Evolutionary conservation across 2,113 vertebrate genomes (phyloP).

Genomic region (Hirundichthys speculiger): DNA sequence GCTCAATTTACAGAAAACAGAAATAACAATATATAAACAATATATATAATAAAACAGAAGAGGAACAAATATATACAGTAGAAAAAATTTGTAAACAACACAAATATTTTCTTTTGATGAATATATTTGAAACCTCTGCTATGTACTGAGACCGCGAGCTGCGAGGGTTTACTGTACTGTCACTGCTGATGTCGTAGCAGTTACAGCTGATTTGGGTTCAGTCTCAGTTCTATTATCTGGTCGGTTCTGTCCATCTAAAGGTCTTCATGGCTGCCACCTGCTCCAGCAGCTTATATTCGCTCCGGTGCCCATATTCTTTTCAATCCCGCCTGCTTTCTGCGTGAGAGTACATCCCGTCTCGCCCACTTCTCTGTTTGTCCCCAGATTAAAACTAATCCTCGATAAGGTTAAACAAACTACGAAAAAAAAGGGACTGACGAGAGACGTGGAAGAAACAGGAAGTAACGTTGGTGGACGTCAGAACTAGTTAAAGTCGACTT

Average conservation of each 20-base stretch:
- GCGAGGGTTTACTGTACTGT: too few species aligned
- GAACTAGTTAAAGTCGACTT: neutral
- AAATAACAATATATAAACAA: too few species aligned
- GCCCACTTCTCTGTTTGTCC: constrained; percentile 14
- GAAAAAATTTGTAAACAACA: too few species aligned
- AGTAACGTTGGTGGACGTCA: constrained; percentile 8
- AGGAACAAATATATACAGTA: too few species aligned
- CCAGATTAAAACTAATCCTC: constrained; percentile 27
- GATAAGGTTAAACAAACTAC: constrained; percentile 23
- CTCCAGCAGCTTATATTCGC: neutral
- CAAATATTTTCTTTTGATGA: too few species aligned
- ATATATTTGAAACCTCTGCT: too few species aligned
- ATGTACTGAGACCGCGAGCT: too few species aligned
- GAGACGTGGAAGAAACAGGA: neutral
- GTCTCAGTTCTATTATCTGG: too few species aligned
- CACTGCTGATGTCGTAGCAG: too few species aligned
- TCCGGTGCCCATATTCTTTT: constrained; percentile 1
- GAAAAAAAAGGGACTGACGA: constrained; percentile 9
- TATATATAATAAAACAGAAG: too few species aligned
- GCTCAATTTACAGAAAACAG: too few species aligned
- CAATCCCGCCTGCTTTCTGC: neutral
- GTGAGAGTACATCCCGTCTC: neutral
- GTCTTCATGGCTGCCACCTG: constrained; percentile 1
- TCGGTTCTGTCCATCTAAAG: neutral
- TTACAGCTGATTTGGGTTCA: too few species aligned